These are phyloP conservation scores for Aselliscus stoliczkanus DNA, from an alignment of 2,797 vertebrate genomes.

Conservation along the genomic window DNA sequence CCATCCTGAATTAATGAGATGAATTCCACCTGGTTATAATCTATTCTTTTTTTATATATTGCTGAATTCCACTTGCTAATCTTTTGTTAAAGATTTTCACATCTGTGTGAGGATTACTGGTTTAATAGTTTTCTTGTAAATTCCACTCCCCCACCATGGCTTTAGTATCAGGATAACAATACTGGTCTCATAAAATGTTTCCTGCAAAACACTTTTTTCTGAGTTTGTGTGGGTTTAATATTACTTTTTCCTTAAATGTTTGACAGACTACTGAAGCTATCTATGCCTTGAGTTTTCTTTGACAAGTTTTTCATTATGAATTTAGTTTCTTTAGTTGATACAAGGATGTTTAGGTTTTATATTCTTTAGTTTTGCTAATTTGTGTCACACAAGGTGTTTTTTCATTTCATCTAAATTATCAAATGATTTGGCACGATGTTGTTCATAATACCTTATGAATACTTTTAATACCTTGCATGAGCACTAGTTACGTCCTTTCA, in stretches of 20 bases:
- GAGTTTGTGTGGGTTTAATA: background rate
- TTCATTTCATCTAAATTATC: background rate
- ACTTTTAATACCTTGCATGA: background rate
- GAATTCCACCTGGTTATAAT: background rate
- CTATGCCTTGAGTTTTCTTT: background rate
- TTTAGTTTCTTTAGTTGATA: background rate
- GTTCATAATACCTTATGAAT: background rate
- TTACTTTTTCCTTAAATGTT: background rate
- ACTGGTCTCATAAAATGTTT: background rate
- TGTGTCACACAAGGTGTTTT: background rate
- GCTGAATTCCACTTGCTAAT: background rate
- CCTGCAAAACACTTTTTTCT: background rate
- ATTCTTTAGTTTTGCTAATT: background rate
- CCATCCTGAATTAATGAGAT: background rate
- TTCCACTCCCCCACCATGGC: background rate
- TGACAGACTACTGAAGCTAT: background rate
- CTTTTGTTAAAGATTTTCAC: background rate
- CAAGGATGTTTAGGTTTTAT: background rate
- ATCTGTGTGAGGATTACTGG: background rate
- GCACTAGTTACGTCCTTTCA: background rate
- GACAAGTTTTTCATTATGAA: background rate
- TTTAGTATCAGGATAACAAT: background rate
- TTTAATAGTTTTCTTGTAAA: background rate
- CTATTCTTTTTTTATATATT: background rate
- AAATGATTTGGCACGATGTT: background rate